Percentiles rank a stretch among this genome's conserved stretches.
Evolutionary conservation across 2,797 vertebrate genomes (phyloP).

Genomic region (Artibeus jamaicensis): DNA sequence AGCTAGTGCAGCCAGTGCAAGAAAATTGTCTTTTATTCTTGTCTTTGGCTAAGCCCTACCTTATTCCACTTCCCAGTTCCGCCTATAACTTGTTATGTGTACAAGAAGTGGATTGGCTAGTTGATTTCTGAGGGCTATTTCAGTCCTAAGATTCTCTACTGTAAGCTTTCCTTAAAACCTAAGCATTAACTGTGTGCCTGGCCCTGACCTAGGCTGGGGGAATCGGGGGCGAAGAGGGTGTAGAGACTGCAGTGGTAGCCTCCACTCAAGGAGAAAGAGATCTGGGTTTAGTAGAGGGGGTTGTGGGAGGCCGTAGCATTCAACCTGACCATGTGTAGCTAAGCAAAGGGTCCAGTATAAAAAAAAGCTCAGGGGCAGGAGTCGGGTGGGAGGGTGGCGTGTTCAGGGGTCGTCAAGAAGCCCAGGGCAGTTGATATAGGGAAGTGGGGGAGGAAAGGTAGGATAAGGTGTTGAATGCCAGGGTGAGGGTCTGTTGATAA

Average conservation of each 20-base stretch:
- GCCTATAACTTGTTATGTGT: not conserved
- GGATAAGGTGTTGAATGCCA: not conserved
- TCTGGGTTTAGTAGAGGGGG: not conserved
- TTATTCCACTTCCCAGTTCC: not conserved
- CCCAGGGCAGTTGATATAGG: not conserved
- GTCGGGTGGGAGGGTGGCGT: not conserved
- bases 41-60: not conserved
- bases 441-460: not conserved
- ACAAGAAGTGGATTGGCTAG: not conserved
- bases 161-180: conserved; percentile 41
- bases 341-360: not conserved
- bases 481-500: not conserved
- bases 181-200: not conserved
- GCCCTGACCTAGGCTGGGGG: not conserved
- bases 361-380: not conserved
- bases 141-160: not conserved
- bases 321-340: not conserved
- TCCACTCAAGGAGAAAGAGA: not conserved
- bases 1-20: not conserved
- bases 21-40: conserved; percentile 18
- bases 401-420: not conserved
- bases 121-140: conserved; percentile 37
- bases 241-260: not conserved
- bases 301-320: not conserved
- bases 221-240: not conserved